Evolutionary conservation across 2,797 vertebrate species (phyloP), one percentile per base, ranked within the genome.

Genomic region (Oophaga sylvatica): DNA sequence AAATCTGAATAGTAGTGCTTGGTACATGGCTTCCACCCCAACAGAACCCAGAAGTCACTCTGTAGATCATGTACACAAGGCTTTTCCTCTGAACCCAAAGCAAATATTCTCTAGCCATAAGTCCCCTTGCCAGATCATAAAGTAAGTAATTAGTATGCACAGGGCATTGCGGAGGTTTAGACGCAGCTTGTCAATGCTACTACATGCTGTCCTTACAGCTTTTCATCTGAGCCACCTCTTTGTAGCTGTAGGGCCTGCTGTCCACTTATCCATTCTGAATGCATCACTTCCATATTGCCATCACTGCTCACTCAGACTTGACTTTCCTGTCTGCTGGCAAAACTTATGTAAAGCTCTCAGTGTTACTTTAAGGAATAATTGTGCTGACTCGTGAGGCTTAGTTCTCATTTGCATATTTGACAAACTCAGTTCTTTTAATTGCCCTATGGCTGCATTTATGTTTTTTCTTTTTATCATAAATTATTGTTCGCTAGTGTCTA

Each of bases 71-170:
- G 81, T 68, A 65, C 29, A 79, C 67, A 73, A 88, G 65, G 62
- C 76, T 68, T 73, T 84, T 75, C 75, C 80, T 80, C 81, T 79
- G 65, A 77, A 83, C 75, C 75, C 87, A 87, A 77, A 87, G 87
- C 75, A 87, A 87, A 84, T 84, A 76, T 84, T 73, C 81, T 83
- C 73, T 73, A 71, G 53, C 56, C 76, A 80, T 75, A 84, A 84
- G 81, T 85, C 62, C 82, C 20, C 65, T 85, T 88, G 77, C 87
- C 80, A 78, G 82, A 80, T 88, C 82, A 84, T 84, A 84, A 88
- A 80, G 82, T 80, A 84, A 84, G 68, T 75, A 88, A 84, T 88
- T 84, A 79, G 57, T 45, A 80, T 84, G 65, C 82, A 84, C 45
- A 84, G 45, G 63, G 82, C 82, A 81, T 53, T 84, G 67, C 81